Percentiles rank a stretch among this genome's conserved stretches.
Conservation (phyloP, 2,888 invertebrate genomes). For the Tribolium freemani region DNA sequence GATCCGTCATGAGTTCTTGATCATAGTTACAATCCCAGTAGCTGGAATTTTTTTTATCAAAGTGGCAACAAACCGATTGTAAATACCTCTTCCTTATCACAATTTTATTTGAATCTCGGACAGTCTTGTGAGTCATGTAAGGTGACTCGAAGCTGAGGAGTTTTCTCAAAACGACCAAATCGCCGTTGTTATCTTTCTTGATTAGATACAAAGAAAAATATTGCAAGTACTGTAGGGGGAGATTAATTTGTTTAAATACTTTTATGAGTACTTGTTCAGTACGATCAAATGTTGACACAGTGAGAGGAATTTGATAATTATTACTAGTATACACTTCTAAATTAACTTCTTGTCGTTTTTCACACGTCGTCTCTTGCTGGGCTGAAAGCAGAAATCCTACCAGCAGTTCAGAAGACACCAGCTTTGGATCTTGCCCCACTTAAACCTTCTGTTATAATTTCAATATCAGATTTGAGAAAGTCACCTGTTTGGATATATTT, state of each 20-base stretch:
- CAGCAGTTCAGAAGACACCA: constrained; percentile 85
- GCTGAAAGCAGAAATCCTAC: constrained; percentile 91
- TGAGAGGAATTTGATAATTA: constrained; percentile 86
- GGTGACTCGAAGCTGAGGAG: constrained; percentile 98
- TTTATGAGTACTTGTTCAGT: constrained; percentile 87
- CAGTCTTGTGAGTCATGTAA: constrained; percentile 89
- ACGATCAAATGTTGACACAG: constrained; percentile 85
- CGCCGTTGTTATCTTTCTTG: constrained; percentile 81
- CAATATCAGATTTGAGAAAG: not conserved
- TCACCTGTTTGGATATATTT: constrained; percentile 93
- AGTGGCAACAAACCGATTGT: not conserved
- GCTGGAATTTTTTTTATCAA: constrained; percentile 68
- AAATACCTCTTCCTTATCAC: constrained; percentile 87
- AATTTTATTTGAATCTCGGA: constrained; percentile 81
- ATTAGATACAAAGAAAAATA: constrained; percentile 94
- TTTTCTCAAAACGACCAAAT: constrained; percentile 84
- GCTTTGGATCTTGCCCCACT: constrained; percentile 90
- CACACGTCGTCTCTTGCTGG: constrained; percentile 88
- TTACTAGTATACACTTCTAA: constrained; percentile 90
- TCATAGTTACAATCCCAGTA: constrained; percentile 93
- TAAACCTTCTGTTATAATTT: constrained; percentile 58
- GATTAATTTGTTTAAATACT: constrained; percentile 84
- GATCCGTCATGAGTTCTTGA: constrained; percentile 84
- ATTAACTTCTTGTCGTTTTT: constrained; percentile 78
- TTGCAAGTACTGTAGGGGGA: constrained; percentile 83